Conservation (phyloP, 1,140 invertebrate species). For the Coboldia fuscipes region DNA sequence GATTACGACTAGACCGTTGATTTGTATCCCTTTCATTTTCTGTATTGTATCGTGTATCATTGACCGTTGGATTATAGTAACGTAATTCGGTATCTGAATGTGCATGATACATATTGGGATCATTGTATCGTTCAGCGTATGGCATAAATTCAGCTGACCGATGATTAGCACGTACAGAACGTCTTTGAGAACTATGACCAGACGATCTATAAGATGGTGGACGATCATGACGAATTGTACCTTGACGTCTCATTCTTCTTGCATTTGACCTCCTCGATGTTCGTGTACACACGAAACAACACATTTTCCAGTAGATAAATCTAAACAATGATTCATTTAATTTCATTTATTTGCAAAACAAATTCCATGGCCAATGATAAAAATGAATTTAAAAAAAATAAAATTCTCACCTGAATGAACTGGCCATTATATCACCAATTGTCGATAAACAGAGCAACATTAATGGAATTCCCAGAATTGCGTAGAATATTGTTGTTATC, state of each 20-base stretch:
- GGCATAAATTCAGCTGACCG: conserved; percentile 29
- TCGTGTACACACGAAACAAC: conserved; percentile 70
- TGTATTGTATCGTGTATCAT: neutral
- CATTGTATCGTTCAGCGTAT: conserved; percentile 2
- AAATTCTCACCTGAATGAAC: conserved; percentile 50
- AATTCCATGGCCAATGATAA: neutral
- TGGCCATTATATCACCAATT: conserved; percentile 90
- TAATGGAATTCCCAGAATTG: conserved; percentile 82
- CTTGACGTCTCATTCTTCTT: conserved; percentile 20
- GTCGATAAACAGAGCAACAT: conserved; percentile 88
- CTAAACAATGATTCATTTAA: conserved; percentile 20
- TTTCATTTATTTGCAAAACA: neutral
- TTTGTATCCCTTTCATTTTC: neutral
- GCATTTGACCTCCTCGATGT: conserved; percentile 43
- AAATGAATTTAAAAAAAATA: neutral
- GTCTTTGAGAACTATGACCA: conserved; percentile 22
- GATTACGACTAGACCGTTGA: conserved; percentile 9
- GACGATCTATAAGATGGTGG: conserved; percentile 8
- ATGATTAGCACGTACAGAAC: conserved; percentile 42
- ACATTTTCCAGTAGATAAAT: conserved; percentile 75
- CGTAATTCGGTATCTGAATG: conserved; percentile 36
- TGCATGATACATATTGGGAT: conserved; percentile 13
- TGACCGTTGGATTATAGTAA: conserved; percentile 8
- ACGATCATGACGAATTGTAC: conserved; percentile 1
- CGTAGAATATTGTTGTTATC: conserved; percentile 88